phyloP scores from a whole-genome alignment of 2,113 vertebrate species.

The Limnothrissa miodon region DNA sequence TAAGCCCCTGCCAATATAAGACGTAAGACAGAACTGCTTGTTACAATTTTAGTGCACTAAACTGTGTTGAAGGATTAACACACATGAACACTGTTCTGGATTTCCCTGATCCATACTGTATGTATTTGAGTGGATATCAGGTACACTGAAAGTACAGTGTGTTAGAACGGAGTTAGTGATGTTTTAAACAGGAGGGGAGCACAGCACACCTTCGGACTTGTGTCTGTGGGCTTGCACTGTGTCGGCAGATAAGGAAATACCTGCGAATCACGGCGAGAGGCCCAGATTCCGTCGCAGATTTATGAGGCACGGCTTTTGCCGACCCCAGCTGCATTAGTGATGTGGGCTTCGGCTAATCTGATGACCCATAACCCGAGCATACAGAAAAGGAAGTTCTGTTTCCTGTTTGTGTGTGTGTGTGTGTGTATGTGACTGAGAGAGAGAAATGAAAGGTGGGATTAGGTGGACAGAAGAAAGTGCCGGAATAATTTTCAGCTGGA shows the following conservation, averaged over 20 bases:
- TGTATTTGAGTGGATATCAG: not conserved
- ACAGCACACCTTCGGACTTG: not conserved
- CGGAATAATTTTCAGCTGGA: too few relatives aligned
- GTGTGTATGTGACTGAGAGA: conserved; percentile 8
- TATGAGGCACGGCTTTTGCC: not conserved
- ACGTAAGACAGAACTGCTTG: not conserved
- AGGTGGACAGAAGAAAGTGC: not conserved
- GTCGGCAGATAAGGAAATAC: not conserved
- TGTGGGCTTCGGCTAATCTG: not conserved
- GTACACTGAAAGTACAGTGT: not conserved
- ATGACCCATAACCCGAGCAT: not conserved
- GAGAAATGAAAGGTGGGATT: not conserved
- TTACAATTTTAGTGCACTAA: not conserved
- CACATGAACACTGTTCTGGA: not conserved
- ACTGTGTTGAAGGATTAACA: not conserved
- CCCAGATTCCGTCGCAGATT: conserved; percentile 19
- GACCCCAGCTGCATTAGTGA: not conserved
- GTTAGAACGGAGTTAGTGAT: not conserved
- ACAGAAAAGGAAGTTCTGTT: conserved; percentile 29
- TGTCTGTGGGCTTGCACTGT: not conserved
- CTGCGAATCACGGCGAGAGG: not conserved
- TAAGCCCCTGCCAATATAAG: not conserved
- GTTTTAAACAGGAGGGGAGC: not conserved
- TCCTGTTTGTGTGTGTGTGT: conserved; percentile 29
- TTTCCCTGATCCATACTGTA: too few relatives aligned